Evolutionary conservation across 2,888 invertebrate species (phyloP), one percentile per base, ranked within the genome.

Genomic region (Leucozona laternaria): DNA sequence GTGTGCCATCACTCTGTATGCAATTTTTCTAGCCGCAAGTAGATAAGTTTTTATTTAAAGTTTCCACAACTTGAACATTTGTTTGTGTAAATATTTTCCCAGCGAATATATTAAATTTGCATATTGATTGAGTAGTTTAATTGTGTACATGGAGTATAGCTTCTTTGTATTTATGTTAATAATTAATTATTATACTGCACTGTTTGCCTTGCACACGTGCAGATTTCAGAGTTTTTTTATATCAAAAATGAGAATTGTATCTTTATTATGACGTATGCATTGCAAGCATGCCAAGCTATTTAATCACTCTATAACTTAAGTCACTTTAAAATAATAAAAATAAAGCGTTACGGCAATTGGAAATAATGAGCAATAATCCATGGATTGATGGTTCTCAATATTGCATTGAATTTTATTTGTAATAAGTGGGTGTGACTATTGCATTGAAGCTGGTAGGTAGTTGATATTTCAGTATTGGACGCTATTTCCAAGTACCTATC

Each of bases 201-300:
- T 3, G 60, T 45, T n/a, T 20, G 31, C 43, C 17, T 60, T 71
- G 40, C 57, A 81, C 64, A 81, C 76, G 62, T 80, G 75, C 62
- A 48, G 62, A 71, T 17, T 43, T 43, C 6, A 4, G 10, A 22
- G 60, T 40, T 22, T 53, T 45, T 17, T 15, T 43, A 22, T 68
- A 20, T 28, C 31, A 17, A 20, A 40, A 66, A 34, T 40, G 34
- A 28, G 40, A 13, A 57, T 34, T 60, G 45, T 45, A 71, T 71
- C 58, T 40, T 10, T n/a, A 4, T 15, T 48, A 64, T 82, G 77
- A 82, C 82, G 77, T 78, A 82, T 70, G 64, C 77, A 45, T 66
- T 66, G 20, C 20, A 43, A 43, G 43, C 58, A 66, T 72, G 22
- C 71, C 34, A 25, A 50, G 31, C n/a, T 53, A 45, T 68, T 82